Evolutionary conservation across 2,113 vertebrate genomes (phyloP), one percentile per base, ranked within the genome.

Genomic region (Channa argus): DNA sequence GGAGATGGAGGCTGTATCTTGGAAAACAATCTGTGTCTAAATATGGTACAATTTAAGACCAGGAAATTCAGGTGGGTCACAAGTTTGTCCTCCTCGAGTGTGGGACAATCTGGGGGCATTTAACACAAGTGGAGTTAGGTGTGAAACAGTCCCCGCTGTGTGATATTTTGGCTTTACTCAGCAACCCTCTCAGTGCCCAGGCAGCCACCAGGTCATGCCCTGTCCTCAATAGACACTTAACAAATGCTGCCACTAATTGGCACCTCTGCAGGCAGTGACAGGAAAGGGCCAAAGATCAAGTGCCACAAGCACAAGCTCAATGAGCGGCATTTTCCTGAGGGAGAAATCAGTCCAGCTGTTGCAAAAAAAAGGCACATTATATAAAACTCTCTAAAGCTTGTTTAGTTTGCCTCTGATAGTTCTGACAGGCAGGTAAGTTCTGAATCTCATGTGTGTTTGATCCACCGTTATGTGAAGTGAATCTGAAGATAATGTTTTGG

Each of bases 191-290:
- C 67, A 44, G 83, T 82, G 86, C 64, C 83, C 74, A 49, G 39
- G 65, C 66, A 47, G 77, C 69, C 63, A 41, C 63, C 74, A 61
- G 83, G 83, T 87, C 83, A 38, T 46, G 83, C 67, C 52, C 71
- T 24, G 44, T 82, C 88, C 90, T 88, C 76, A 46, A n/a, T 5
- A 82, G 92, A 89, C 80, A 45, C 84, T 88, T 83, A 84, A 92
- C 91, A 93, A 93, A 92, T 86, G 88, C 87, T 73, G 80, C 87
- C 92, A 91, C 89, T 94, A 95, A 95, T 95, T 95, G 94, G 90
- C 94, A 94, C 93, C 94, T 95, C 94, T 82, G 94, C 92, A 92
- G 92, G 94, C 86, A 92, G 84, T 80, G 78, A 86, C 88, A 82
- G 76, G 71, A 86, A 84, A 86, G 92, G 89, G 91, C 86, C 87